Evolutionary conservation across 2,888 invertebrate genomes (phyloP), one percentile per base, ranked within the genome.

Genomic region (Eilema griseolum): DNA sequence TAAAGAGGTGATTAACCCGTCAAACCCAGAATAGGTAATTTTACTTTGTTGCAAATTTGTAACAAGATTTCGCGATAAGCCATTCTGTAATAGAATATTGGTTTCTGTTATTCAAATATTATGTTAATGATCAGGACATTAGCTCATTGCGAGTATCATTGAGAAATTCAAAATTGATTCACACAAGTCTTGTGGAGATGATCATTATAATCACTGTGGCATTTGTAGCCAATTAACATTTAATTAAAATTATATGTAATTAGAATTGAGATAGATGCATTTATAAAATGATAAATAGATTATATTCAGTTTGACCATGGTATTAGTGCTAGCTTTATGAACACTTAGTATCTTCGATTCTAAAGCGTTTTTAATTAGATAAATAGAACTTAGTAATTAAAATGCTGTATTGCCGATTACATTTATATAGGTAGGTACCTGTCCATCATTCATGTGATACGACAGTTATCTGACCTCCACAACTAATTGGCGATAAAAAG

Each of bases 171-270:
- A 73, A 69, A 69, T 73, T 66, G 71, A 68, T 75, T 70, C 62
- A 70, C 62, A 70, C 69, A 73, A 81, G 68, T 46, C 41, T 66
- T 61, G 64, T 56, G 33, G 33, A 60, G 52, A 70, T 12, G 37
- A 67, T 67, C 68, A 63, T 69, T 64, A 28, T 74, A 73, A 82
- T 80, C 67, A 74, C 71, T 82, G 74, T 80, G 73, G 71, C 80
- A 80, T 80, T 64, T 78, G 74, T 59, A 61, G 57, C 62, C 65
- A 65, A 82, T 81, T 82, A 74, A 65, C 80, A 81, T 81, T 72
- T 78, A 68, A 74, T 77, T 74, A 77, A 70, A 71, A 82, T 79
- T 61, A 77, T 78, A 10, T 78, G 78, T 82, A 81, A 80, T 67
- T 66, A 70, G 69, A 74, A 67, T 57, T 77, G 70, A 74, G 66